Evolutionary conservation across 2,797 vertebrate genomes (phyloP), one percentile per base, ranked within the genome.

Genomic region (Chaetophractus vellerosus): DNA sequence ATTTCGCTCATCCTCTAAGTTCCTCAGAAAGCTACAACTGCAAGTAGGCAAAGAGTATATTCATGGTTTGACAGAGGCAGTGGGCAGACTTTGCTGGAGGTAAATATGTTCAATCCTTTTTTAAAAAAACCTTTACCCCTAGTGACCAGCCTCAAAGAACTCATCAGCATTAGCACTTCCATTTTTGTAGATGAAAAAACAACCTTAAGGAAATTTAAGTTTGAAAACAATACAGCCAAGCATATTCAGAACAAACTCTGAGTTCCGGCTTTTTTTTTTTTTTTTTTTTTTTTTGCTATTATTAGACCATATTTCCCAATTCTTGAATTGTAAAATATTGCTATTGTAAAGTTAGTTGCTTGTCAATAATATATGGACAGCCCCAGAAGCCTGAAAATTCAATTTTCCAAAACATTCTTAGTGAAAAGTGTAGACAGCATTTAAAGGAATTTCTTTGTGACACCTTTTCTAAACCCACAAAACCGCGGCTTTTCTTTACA

Each of bases 401-500:
- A 83, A 52, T 92, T 80, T 80, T 90, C 59, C 8, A 33, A 19
- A 71, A 24, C 79, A 55, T 36, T 74, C 45, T 63, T 84, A 31
- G 48, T 75, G 41, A 83, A 38, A 61, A 50, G 69, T 83, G 85
- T 61, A 94, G 61, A 63, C 16, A 66, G 24, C 59, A 59, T 52
- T 71, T 79, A 75, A 78, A 92, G 48, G 91, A 92, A 94, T 83
- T 80, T 63, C 66, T 80, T 57, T 59, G 19, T 78, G 45, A 84
- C 33, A 36, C 5, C 31, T 91, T 92, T 93, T 79, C 50, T 93
- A 71, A 95, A 91, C 14, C 38, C 87, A 86, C 9, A 75, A 81
- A 93, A 88, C 61, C 63, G 74, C 38, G 81, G 78, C 38, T 81
- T 94, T 88, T 91, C 64, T 90, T 59, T 50, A 72, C 84, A 96